Evolutionary conservation across 2,888 invertebrate species (phyloP), one percentile per base, ranked within the genome.

Genomic region (Microctonus hyperodae): DNA sequence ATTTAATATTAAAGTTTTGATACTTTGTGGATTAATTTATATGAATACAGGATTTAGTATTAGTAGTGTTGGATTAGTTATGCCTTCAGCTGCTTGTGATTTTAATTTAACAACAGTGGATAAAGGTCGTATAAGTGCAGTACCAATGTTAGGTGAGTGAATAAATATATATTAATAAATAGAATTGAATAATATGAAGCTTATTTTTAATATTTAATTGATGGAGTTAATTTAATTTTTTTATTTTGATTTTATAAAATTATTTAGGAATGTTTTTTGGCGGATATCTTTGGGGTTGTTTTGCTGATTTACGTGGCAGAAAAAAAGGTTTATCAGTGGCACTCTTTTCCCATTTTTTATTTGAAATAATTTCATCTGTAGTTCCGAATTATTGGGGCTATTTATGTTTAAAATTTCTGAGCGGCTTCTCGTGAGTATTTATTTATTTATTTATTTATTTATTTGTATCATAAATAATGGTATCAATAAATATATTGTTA

Each of bases 31-130:
- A 22, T 86, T 93, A 78, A 93, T 94, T 71, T 94, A 94, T 81
- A 86, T 93, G 74, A 93, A 93, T 85, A 93, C 94, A 48, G 93
- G 94, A 59, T 88, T 95, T 72, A 93, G 92, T 44, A 91, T 92
- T 78, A 91, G 91, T 59, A 92, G 91, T 74, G 88, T 94, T 69
- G 94, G 94, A 55, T 93, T 95, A 81, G 91, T 95, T 67, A 84
- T 95, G 68, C 94, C 95, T 4, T 90, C 94, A 1, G 94, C 93
- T 59, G 91, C 92, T 81, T 93, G 93, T 85, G 93, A 93, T 85
- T 92, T 93, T 85, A 85, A 87, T 74, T 91, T 93, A 91, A 90
- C 90, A 33, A 92, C 93, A 1, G 82, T 88, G 31, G 92, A 92
- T 84, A 92, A 93, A 80, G 93, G 93, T 62, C 91, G 91, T 87